Conservation (phyloP, 2,888 invertebrate genomes). For the Drosophila suboccidentalis region DNA sequence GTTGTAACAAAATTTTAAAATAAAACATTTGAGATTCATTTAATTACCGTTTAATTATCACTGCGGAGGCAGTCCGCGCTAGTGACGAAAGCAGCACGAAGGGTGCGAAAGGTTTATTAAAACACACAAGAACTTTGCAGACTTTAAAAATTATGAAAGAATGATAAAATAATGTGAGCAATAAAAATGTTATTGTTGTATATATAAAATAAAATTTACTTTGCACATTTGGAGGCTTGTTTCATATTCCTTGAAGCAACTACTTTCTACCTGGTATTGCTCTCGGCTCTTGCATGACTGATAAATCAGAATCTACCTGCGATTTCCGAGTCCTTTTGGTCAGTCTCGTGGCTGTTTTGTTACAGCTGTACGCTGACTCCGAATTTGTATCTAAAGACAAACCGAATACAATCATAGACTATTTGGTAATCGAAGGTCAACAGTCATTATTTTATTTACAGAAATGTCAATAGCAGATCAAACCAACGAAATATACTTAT, state of each 20-base stretch:
- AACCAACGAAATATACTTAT: background rate
- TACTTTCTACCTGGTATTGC: background rate
- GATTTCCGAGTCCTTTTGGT: background rate
- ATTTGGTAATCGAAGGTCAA: background rate
- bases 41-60: no score
- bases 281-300: background rate
- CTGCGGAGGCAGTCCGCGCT: no score
- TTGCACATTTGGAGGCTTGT: background rate
- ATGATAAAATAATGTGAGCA: no score
- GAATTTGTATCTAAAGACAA: background rate
- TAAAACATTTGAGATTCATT: no score
- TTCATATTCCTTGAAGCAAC: background rate
- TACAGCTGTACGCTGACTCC: background rate
- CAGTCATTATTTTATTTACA: constrained; percentile 1
- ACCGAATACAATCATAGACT: background rate
- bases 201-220: no score
- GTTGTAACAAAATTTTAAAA: no score
- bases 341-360: background rate
- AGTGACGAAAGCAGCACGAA: no score
- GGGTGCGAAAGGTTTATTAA: no score
- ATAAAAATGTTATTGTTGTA: no score
- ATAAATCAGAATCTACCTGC: constrained; percentile 1
- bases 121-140: no score
- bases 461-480: background rate
- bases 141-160: no score